A percentile compares a stretch with the other conserved stretches of the same genome.
phyloP scores from a whole-genome alignment of 35 echinoderm and acorn worm genomes.

The Eucidaris tribuloides region DNA sequence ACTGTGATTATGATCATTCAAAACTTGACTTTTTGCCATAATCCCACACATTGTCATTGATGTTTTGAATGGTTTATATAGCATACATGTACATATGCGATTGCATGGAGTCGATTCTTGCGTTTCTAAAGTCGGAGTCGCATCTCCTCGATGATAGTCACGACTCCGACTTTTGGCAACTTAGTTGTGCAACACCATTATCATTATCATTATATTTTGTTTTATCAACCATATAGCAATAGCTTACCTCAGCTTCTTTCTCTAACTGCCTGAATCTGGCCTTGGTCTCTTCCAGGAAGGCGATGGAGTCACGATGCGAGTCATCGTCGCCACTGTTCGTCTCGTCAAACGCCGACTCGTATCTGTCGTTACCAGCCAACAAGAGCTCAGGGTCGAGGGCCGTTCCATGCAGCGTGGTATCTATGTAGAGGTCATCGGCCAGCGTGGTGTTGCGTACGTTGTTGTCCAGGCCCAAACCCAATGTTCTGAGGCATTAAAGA shows the following conservation, averaged over 20 bases:
- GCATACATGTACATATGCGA: no score
- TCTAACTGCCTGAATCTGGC: constrained; percentile 70
- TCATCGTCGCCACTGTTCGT: constrained; percentile 13
- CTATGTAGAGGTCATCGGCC: constrained; percentile 15
- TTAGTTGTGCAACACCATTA: background rate
- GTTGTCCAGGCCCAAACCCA: background rate
- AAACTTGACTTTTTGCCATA: no score
- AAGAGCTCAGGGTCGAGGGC: constrained; percentile 16
- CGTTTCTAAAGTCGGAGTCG: no score
- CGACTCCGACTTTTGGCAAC: background rate
- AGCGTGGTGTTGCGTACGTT: background rate
- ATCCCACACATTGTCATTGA: no score
- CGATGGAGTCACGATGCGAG: background rate
- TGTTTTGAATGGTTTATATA: no score
- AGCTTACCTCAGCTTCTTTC: constrained; percentile 69
- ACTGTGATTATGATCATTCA: no score
- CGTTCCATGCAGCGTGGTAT: constrained; percentile 24
- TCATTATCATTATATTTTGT: background rate
- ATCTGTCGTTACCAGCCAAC: constrained; percentile 7
- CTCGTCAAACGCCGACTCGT: constrained; percentile 11
- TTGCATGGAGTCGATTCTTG: no score
- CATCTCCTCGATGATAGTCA: background rate
- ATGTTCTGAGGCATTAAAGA: background rate
- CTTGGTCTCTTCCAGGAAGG: constrained; percentile 68
- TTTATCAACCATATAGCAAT: background rate